Evolutionary conservation across 2,888 invertebrate species (phyloP).

Genomic region (Crocallis elinguaria): DNA sequence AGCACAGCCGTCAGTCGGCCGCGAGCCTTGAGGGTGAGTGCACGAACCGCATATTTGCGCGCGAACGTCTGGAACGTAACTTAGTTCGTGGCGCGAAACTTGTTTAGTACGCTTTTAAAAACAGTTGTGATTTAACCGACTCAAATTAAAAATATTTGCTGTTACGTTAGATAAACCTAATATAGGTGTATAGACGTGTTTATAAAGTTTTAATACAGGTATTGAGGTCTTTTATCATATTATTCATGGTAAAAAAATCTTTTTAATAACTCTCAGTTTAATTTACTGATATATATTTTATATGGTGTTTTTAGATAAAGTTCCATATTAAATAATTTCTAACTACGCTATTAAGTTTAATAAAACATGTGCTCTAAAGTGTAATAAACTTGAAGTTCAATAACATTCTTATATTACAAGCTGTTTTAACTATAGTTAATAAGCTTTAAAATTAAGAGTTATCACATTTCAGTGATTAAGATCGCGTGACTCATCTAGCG

Average conservation of each 20-base stretch:
- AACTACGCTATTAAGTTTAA: too few relatives aligned
- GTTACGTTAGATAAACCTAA: not conserved
- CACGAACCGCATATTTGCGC: constrained; percentile 48
- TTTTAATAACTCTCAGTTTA: not conserved
- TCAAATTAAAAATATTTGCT: not conserved
- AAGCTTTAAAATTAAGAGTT: not conserved
- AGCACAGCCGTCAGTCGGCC: constrained; percentile 72
- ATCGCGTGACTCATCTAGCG: constrained; percentile 23
- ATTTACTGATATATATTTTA: too few relatives aligned
- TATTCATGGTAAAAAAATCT: not conserved
- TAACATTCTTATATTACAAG: not conserved
- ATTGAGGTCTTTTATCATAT: not conserved
- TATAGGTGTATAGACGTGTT: not conserved
- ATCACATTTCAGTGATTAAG: constrained; percentile 23
- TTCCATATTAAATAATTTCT: not conserved
- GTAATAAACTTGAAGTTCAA: not conserved
- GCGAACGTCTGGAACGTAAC: constrained; percentile 57
- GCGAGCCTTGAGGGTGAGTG: constrained; percentile 66
- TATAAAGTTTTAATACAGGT: not conserved
- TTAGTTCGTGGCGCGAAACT: constrained; percentile 67
- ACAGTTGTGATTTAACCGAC: constrained; percentile 26
- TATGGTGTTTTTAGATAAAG: not conserved
- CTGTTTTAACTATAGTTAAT: not conserved
- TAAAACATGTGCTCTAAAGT: too few relatives aligned
- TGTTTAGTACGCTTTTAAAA: constrained; percentile 12